Base-by-base conservation (phyloP, 2,113 vertebrate species). In the Rhabdornis inornatus region DNA sequence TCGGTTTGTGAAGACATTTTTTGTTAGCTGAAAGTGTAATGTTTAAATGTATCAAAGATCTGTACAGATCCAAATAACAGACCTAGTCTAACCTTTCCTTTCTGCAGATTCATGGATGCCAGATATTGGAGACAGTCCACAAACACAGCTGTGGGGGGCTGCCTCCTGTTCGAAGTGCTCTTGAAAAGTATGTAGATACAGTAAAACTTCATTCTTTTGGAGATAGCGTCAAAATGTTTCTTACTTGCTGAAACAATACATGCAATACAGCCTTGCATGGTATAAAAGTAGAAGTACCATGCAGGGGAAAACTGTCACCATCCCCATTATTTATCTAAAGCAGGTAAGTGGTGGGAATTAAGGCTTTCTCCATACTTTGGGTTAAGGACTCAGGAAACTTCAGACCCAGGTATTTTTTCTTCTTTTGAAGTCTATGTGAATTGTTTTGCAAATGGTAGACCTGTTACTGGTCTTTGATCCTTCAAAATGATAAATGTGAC, bases 61-160 rank as follows among this genome's bases (percentile, higher is more conserved):
- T 66, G 28, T 80, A 74, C 30, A 79, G n/a, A 59, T 87, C 65
- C 52, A 86, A 86, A 66, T 76, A 53, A 75, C 33, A 57, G 83
- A 85, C 40, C 40, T 76, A 89, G 11, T 84, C 60, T 96, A 77
- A 97, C 50, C 13, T 85, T 90, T 96, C 89, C 79, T 89, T 95
- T 85, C 40, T 91, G 89, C 91, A 99, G 99, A 99, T 99, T 96
- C 99, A 99, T 60, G 99, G 99, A 70, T 99, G 99, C 96, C 99
- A 99, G 89, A 99, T 99, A 94, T 87, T 99, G 98, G 99, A 99
- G 98, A 99, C 98, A 8, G 98, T 99, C 72, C 98, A 99, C 97
- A 99, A 99, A 91, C 98, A 99, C 71, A 99, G 99, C 96, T 99
- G 99, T 96, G 99, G 99, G 33, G 99, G 99, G 3, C 94, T 99